A percentile compares a stretch with the other conserved stretches of the same genome.
Conservation (phyloP, 2,113 vertebrate genomes). For the Paramisgurnus dabryanus region DNA sequence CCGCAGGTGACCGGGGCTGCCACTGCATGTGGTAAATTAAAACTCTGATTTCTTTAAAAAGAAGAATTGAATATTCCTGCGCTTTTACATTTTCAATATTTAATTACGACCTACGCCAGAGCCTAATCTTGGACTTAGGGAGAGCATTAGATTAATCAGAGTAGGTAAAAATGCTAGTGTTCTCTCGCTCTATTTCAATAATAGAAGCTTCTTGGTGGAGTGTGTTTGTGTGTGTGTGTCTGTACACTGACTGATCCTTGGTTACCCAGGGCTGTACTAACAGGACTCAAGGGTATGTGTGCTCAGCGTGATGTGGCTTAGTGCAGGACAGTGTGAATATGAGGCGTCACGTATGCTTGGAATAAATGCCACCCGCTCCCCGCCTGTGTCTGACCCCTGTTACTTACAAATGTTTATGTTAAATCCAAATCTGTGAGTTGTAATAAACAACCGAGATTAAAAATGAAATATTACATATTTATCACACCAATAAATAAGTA, state of each 20-base stretch:
- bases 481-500: constrained; percentile 21
- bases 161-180: constrained; percentile 79
- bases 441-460: constrained; percentile 37
- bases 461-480: constrained; percentile 38
- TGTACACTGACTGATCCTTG: constrained; percentile 46
- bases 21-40: constrained; percentile 99
- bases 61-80: constrained; percentile 78
- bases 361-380: constrained; percentile 61
- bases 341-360: constrained; percentile 62
- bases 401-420: constrained; percentile 53
- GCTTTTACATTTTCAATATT: constrained; percentile 98
- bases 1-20: constrained; percentile 91
- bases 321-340: constrained; percentile 61
- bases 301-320: constrained; percentile 53
- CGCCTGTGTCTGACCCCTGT: constrained; percentile 63
- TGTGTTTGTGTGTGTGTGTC: constrained; percentile 27
- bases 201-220: constrained; percentile 59
- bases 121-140: constrained; percentile 95
- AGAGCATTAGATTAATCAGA: constrained; percentile 88
- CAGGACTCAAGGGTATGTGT: constrained; percentile 67
- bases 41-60: constrained; percentile 86
- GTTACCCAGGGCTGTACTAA: constrained; percentile 59
- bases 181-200: constrained; percentile 74
- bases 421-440: constrained; percentile 17
- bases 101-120: constrained; percentile 98